phyloP scores from a whole-genome alignment of 2,888 invertebrate genomes.

The Cantharis lateralis region DNA sequence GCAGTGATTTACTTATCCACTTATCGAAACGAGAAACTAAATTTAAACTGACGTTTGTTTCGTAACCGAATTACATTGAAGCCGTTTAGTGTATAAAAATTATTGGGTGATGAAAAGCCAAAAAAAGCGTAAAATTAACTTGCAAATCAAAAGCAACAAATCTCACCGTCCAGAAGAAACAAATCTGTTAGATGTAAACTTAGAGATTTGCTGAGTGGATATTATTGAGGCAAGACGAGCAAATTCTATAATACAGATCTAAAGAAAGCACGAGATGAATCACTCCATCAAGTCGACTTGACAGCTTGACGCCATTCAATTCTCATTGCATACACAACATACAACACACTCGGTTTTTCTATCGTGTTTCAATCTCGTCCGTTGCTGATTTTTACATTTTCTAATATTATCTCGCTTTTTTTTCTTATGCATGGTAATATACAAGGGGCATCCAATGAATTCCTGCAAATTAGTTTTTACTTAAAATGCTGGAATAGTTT shows the following conservation, averaged over 20 bases:
- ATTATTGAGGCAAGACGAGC: conserved; percentile 14
- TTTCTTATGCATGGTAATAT: neutral
- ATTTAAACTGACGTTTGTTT: neutral
- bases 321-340: conserved; percentile 11
- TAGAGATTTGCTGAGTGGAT: conserved; percentile 19
- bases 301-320: conserved; percentile 32
- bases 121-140: neutral
- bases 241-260: conserved; percentile 32
- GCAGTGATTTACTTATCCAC: neutral
- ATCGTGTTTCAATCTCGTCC: conserved; percentile 1
- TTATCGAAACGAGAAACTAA: neutral
- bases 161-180: neutral
- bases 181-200: conserved; percentile 14
- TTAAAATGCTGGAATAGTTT: neutral
- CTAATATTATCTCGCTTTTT: neutral
- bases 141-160: neutral
- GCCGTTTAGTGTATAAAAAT: neutral
- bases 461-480: neutral
- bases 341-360: neutral
- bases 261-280: conserved; percentile 34
- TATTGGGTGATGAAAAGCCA: neutral
- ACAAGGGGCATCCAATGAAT: neutral
- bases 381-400: neutral
- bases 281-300: conserved; percentile 36
- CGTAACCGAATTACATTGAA: neutral